Base-by-base conservation (phyloP, 1,140 invertebrate species). In the Drosophila rufa region DNA sequence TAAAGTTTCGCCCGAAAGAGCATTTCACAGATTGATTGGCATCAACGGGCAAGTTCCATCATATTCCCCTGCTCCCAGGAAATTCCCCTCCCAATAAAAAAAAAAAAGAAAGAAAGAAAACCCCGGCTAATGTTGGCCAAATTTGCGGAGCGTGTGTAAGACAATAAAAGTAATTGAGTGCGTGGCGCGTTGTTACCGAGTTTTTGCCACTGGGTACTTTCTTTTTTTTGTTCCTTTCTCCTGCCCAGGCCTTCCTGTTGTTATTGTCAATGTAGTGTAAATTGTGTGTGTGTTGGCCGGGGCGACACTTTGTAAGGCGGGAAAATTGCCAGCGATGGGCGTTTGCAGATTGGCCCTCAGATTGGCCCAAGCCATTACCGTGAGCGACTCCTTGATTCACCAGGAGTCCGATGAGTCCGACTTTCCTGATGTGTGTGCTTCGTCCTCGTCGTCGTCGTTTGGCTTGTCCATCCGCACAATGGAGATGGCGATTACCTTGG, bases 81-180 rank as follows among this genome's bases (percentile, higher is more conserved):
- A 19, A 36, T 27, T 33, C n/a, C 5, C 4, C n/a, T 17, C 15
- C 25, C 4, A 4, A n/a, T 2, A 3, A 5, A 38, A 38, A 36
- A 33, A 55, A 6, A 3, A 22, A 38, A 19, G 36, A 25, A 51
- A 5, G 1, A 22, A 36, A 17, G 36, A 25, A 51, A 56, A 46
- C 64, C 51, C 40, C 40, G 50, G 74, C 60, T 87, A 83, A 83
- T 87, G 83, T 60, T 80, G 80, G 51, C 70, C 83, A 77, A 87
- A 83, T 89, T 87, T 87, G 65, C 60, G 60, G 83, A 71, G 76
- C 80, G 80, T 87, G 83, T 89, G 80, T 87, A 87, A 87, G 84
- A 87, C 84, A 87, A 87, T 87, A 87, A 87, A 87, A 87, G 86
- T 87, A 87, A 87, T 87, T 89, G 84, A 87, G 83, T 89, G 84